Evolutionary conservation across 2,888 invertebrate species (phyloP), one percentile per base, ranked within the genome.

Genomic region (Meteorus cinctellus): DNA sequence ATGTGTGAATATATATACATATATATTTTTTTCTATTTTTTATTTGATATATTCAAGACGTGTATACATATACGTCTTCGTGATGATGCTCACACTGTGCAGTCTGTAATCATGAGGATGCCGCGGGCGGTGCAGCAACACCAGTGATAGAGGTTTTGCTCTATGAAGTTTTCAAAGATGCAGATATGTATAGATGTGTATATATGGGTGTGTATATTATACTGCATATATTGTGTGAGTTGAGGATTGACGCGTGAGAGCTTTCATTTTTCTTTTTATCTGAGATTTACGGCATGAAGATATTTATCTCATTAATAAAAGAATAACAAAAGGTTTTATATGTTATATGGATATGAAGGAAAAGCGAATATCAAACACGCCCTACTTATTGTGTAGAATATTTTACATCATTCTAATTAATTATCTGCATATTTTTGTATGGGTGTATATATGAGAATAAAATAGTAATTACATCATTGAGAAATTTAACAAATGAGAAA

Each of bases 11-110:
- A 45, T 34, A 34, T 45, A 45, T 34, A 34, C 5, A 45, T 45
- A 45, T 45, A 45, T 45, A 74, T 69, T 69, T 74, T 65, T 24
- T 69, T 75, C 73, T 65, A 55, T 66, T 69, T 60, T 69, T 48
- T 48, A 41, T 6, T n/a, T 48, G 4, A 48, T 48, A 16, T n/a
- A n/a, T n/a, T 48, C 48, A 48, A 48, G 48, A 48, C n/a, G n/a
- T n/a, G n/a, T 48, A 48, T n/a, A 45, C 45, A 45, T 45, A 45
- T 45, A 48, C n/a, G 48, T 48, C 4, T 48, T 48, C n/a, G n/a
- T 48, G 48, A 41, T 16, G 48, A 48, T n/a, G 48, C n/a, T 48
- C n/a, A n/a, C n/a, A 48, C n/a, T 48, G 48, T 48, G 48, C 48
- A 48, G 48, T 48, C 48, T 48, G 48, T 48, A 48, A 48, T 48